Percentiles rank a stretch among this genome's conserved stretches.
Evolutionary conservation across 2,888 invertebrate genomes (phyloP).

Genomic region (Unio delphinus): DNA sequence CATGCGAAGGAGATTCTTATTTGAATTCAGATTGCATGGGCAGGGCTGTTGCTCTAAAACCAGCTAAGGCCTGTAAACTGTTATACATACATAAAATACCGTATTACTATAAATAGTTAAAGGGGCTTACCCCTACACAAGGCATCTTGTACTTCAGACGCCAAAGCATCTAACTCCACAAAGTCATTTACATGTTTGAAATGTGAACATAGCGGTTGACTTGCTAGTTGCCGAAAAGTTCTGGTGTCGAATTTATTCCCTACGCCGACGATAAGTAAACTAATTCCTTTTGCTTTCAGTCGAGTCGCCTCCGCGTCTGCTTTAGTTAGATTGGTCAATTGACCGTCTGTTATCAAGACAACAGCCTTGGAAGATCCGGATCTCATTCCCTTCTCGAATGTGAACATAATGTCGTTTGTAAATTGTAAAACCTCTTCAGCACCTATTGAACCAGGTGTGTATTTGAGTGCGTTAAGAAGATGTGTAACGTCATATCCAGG

Average conservation of each 20-base stretch:
- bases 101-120: background rate
- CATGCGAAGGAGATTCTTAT: too few species aligned
- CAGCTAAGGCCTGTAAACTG: background rate
- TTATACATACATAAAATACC: background rate
- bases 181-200: constrained; percentile 8
- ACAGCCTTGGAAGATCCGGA: constrained; percentile 21
- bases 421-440: constrained; percentile 32
- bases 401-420: constrained; percentile 34
- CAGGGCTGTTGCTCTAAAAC: constrained; percentile 15
- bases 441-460: constrained; percentile 27
- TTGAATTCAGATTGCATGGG: background rate
- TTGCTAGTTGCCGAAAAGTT: constrained; percentile 4
- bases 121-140: constrained; percentile 20
- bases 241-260: too few species aligned
- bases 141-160: constrained; percentile 7
- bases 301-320: too few species aligned
- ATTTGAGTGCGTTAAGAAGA: constrained; percentile 21
- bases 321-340: too few species aligned
- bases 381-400: constrained; percentile 14
- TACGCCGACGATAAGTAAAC: too few species aligned
- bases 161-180: constrained; percentile 3
- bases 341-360: constrained; percentile 25
- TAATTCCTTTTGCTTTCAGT: too few species aligned
- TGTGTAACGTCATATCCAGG: constrained; percentile 16
- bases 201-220: constrained; percentile 16